Evolutionary conservation across 2,113 vertebrate species (phyloP).

Genomic region (Melospiza georgiana): DNA sequence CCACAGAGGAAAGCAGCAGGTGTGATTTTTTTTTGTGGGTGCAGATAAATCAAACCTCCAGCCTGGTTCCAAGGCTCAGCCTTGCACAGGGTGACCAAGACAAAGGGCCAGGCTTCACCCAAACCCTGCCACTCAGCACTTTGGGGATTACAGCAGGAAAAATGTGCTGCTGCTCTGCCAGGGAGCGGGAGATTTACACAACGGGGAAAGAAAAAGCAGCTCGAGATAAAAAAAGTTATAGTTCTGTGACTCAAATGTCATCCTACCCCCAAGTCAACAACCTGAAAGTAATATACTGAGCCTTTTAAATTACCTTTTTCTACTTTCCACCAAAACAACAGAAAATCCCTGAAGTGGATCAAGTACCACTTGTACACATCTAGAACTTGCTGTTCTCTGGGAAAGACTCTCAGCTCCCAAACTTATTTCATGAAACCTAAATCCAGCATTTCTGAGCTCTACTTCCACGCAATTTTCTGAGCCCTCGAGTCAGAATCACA

Average conservation of each 20-base stretch:
- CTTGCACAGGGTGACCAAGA: neutral
- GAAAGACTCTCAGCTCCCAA: neutral
- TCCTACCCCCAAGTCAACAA: constrained; percentile 1
- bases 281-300: constrained; percentile 6
- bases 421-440: neutral
- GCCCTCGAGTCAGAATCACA: neutral
- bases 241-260: constrained; percentile 21
- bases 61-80: accelerated
- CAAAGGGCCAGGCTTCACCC: neutral
- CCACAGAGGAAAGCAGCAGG: neutral
- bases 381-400: neutral
- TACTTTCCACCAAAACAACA: neutral
- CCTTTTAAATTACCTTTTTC: constrained; percentile 16
- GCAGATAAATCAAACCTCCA: neutral
- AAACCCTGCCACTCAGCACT: neutral
- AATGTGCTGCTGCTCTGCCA: neutral
- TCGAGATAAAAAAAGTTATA: neutral
- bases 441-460: neutral
- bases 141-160: neutral
- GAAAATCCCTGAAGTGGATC: neutral
- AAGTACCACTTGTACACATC: neutral
- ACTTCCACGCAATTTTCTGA: neutral
- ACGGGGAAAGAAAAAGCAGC: neutral
- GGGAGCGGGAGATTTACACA: neutral
- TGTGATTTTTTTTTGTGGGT: no score